These are phyloP conservation scores for Rhagonycha lutea DNA, from an alignment of 2,888 invertebrate species.

Conservation along the genomic window DNA sequence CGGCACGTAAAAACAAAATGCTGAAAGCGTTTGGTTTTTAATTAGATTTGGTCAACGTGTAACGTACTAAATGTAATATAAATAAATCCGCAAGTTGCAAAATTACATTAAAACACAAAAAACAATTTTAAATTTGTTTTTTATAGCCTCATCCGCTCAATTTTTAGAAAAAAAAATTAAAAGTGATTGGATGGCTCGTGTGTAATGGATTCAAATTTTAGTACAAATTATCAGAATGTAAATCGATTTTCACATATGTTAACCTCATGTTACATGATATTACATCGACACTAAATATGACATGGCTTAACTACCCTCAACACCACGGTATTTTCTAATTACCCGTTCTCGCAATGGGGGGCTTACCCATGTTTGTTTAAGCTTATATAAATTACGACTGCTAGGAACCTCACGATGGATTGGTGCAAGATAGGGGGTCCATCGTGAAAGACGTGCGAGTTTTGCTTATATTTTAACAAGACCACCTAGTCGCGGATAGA, in stretches of 20 bases:
- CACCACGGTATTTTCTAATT: slow-evolving; percentile 20
- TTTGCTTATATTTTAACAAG: slow-evolving; percentile 14
- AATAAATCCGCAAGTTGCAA: not conserved
- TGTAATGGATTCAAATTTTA: not conserved
- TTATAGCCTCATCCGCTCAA: not conserved
- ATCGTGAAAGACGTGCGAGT: slow-evolving; percentile 15
- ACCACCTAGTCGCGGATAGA: slow-evolving; percentile 9
- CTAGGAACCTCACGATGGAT: slow-evolving; percentile 3
- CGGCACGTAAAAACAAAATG: not conserved
- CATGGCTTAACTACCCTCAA: slow-evolving; percentile 16
- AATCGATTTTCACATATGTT: not conserved
- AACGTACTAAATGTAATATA: not conserved
- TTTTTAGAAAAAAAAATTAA: not conserved
- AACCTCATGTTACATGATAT: not conserved
- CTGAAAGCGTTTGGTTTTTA: not conserved
- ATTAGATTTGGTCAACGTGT: not conserved
- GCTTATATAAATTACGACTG: slow-evolving; percentile 19
- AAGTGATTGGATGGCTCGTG: not conserved
- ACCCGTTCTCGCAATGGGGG: slow-evolving; percentile 18
- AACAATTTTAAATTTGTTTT: not conserved
- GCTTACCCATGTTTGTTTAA: slow-evolving; percentile 14
- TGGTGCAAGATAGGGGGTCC: slow-evolving; percentile 11
- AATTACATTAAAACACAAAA: not conserved
- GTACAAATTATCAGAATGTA: not conserved
- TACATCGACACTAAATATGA: slow-evolving; percentile 3